phyloP scores from a whole-genome alignment of 2,797 vertebrate species.

The Bovichtus variegatus region DNA sequence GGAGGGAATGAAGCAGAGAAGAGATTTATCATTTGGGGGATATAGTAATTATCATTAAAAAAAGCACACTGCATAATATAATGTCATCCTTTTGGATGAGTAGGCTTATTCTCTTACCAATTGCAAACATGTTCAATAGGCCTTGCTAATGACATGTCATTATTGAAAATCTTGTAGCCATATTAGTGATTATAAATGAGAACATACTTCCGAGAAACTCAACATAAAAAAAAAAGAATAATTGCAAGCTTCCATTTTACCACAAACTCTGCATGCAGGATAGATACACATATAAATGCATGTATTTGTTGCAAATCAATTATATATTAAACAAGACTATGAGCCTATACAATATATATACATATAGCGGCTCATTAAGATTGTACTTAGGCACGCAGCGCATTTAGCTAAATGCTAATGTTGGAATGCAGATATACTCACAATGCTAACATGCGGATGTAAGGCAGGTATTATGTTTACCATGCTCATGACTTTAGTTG shows the following conservation, averaged over 20 bases:
- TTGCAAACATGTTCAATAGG: neutral
- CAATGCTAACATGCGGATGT: neutral
- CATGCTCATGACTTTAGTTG: neutral
- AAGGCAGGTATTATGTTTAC: neutral
- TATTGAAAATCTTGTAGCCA: neutral
- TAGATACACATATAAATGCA: neutral
- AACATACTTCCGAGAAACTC: neutral
- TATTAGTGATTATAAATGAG: neutral
- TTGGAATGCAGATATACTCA: neutral
- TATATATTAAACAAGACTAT: neutral
- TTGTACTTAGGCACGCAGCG: neutral
- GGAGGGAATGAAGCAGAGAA: neutral
- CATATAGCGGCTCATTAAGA: neutral
- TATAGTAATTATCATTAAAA: neutral
- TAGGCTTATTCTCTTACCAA: neutral
- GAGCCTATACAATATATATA: neutral
- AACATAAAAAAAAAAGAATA: neutral
- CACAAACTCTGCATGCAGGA: neutral
- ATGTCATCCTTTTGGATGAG: neutral
- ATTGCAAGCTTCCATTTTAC: neutral
- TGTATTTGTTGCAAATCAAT: neutral
- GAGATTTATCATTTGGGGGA: neutral
- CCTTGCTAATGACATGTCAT: neutral
- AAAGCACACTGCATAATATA: neutral
- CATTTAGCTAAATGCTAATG: neutral